phyloP scores from a whole-genome alignment of 2,113 vertebrate species.

The Calyptommatus sinebrachiatus region DNA sequence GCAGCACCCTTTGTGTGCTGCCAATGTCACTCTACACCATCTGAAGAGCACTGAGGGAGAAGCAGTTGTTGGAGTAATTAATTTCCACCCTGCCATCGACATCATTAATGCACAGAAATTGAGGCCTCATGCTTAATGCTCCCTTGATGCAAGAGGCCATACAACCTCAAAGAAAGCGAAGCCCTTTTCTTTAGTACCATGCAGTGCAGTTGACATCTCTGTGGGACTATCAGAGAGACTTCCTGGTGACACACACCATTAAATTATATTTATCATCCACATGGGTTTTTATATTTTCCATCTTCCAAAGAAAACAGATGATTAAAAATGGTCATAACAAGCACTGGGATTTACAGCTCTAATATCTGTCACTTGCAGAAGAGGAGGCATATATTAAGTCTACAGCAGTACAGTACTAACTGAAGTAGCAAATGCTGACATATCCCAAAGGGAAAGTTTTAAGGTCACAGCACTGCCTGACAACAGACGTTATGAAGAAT shows the following conservation, averaged over 20 bases:
- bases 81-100: conserved; percentile 35
- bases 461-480: conserved; percentile 5
- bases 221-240: conserved; percentile 44
- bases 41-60: conserved; percentile 54
- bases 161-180: conserved; percentile 57
- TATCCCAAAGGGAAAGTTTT: conserved; percentile 5
- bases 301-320: conserved; percentile 47
- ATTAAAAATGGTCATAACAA: conserved; percentile 55
- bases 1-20: conserved; percentile 67
- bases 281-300: conserved; percentile 52
- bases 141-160: conserved; percentile 35
- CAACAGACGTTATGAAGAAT: background rate
- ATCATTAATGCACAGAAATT: conserved; percentile 61
- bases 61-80: conserved; percentile 60
- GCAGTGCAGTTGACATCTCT: conserved; percentile 52
- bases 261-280: conserved; percentile 52
- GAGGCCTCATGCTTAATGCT: conserved; percentile 47
- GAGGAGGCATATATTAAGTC: conserved; percentile 36
- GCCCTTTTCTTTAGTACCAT: conserved; percentile 44
- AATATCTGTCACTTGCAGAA: conserved; percentile 31
- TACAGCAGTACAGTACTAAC: conserved; percentile 24
- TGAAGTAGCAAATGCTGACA: conserved; percentile 10
- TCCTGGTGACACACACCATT: conserved; percentile 34
- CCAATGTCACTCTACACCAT: conserved; percentile 75
- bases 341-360: conserved; percentile 28